phyloP scores from a whole-genome alignment of 2,888 invertebrate genomes.

The Drosophila sordidapex region DNA sequence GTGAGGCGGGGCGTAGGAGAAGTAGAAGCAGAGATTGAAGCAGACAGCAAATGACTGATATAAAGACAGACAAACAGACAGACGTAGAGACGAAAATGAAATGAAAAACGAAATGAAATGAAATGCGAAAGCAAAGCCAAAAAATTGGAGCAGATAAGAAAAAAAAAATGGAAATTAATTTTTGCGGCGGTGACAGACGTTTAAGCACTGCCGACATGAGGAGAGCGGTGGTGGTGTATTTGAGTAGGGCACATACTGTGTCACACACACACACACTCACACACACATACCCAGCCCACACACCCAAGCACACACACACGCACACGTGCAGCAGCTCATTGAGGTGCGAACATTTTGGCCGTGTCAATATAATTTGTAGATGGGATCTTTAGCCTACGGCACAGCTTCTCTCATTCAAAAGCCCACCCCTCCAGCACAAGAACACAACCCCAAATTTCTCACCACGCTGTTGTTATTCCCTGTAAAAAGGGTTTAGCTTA shows the following conservation, averaged over 20 bases:
- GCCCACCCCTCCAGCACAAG: not conserved
- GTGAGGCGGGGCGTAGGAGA: not conserved
- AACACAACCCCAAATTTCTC: constrained; percentile 3
- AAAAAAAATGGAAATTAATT: constrained; percentile 74
- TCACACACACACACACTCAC: constrained; percentile 17
- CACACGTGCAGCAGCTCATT: constrained; percentile 6
- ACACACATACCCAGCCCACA: constrained; percentile 4
- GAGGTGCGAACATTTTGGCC: constrained; percentile 59
- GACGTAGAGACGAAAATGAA: constrained; percentile 45
- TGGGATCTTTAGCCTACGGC: constrained; percentile 51
- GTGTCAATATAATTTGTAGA: constrained; percentile 74
- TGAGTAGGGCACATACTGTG: constrained; percentile 30
- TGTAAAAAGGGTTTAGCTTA: not conserved
- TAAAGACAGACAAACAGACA: constrained; percentile 14
- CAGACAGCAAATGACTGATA: constrained; percentile 35
- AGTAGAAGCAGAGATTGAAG: not conserved
- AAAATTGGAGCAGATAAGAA: constrained; percentile 46
- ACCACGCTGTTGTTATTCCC: not conserved
- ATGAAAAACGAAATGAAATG: constrained; percentile 59
- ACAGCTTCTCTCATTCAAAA: not conserved
- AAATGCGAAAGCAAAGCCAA: constrained; percentile 52
- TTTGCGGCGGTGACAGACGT: constrained; percentile 60
- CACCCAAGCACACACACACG: constrained; percentile 4
- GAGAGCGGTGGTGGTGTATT: not conserved
- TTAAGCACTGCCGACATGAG: constrained; percentile 5